Evolutionary conservation across 2,113 vertebrate species (phyloP).

Genomic region (Prolemur simus): DNA sequence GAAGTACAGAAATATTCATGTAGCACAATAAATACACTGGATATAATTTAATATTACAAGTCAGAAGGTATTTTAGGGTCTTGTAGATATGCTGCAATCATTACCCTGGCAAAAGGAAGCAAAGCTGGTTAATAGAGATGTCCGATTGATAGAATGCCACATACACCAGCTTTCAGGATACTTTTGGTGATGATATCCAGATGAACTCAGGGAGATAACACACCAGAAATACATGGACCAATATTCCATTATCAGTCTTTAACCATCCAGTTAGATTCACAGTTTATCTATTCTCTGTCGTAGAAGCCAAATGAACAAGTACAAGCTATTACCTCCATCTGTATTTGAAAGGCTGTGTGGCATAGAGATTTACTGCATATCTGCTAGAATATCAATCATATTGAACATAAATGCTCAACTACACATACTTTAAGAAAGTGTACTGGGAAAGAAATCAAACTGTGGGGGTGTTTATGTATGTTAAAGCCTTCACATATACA

Average conservation of each 20-base stretch:
- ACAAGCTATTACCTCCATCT: constrained; percentile 44
- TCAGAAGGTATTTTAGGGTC: not conserved
- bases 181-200: constrained; percentile 31
- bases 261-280: constrained; percentile 36
- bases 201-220: constrained; percentile 18
- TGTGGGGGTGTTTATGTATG: not conserved
- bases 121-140: constrained; percentile 53
- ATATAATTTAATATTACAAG: constrained; percentile 20
- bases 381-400: constrained; percentile 13
- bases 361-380: constrained; percentile 49
- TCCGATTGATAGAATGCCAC: constrained; percentile 27
- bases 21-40: not conserved
- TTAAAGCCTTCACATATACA: constrained; percentile 13
- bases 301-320: constrained; percentile 53
- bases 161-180: not conserved
- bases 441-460: constrained; percentile 43
- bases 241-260: constrained; percentile 54
- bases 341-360: constrained; percentile 46
- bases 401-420: constrained; percentile 55
- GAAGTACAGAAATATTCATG: not conserved
- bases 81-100: constrained; percentile 31
- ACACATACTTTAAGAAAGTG: not conserved
- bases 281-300: constrained; percentile 50
- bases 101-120: constrained; percentile 31
- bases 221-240: constrained; percentile 9